Evolutionary conservation across 2,888 invertebrate species (phyloP), one percentile per base, ranked within the genome.

Genomic region (Campoplex capitator): DNA sequence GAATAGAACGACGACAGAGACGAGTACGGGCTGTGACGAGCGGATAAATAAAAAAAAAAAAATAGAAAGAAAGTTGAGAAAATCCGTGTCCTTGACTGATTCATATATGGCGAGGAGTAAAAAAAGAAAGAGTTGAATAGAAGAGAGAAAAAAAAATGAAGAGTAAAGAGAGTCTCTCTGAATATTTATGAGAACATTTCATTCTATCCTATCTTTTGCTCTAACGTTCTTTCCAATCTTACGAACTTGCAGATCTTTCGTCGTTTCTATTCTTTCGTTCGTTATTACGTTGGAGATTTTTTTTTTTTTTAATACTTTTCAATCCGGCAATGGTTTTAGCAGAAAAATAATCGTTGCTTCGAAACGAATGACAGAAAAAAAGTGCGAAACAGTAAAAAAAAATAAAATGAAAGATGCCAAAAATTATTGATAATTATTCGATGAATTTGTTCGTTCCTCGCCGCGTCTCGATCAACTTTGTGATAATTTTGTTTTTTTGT

Each of bases 101-200:
- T 68, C 74, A 75, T 68, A 82, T 82, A 74, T 68, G 35, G 48
- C 4, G 68, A 23, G 51, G 56, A 56, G 56, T 58, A 32, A 56
- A 67, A 62, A 68, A 56, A 28, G 58, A 74, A 62, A 56, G 42
- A 58, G 38, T 62, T 35, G 51, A 42, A 45, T 32, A 74, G 54
- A 42, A 68, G 58, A 68, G 28, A n/a, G 32, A 62, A 79, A 62
- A 54, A 28, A 9, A 35, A 35, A 42, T 74, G 13, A 28, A 65
- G 23, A 23, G 54, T 32, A 65, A 67, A 73, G 56, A 35, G 42
- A 35, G 42, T 68, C 51, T 32, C 58, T 79, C 54, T 74, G 68
- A 83, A 83, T 80, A 86, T 83, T 83, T 83, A 83, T 83, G 71
- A 71, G 48, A 38, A 79, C 70, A 23, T 78, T 68, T 68, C 48